Base-by-base conservation (phyloP, 2,888 invertebrate genomes). In the Leptinotarsa peninsularis region DNA sequence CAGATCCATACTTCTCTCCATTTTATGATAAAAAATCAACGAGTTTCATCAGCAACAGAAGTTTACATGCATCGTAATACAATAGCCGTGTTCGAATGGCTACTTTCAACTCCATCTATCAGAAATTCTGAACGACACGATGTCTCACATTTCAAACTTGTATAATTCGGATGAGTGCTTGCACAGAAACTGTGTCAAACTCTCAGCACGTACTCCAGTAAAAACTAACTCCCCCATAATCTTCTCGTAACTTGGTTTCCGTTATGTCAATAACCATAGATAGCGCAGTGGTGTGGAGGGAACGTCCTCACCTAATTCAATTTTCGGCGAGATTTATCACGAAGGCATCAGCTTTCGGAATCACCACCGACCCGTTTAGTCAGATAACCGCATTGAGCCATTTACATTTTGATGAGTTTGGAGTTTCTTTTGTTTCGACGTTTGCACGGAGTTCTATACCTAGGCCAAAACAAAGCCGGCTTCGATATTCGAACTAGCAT, bases 381-480 rank as follows among this genome's bases (percentile, higher is more conserved):
- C 52, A 63, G 78, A 78, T 75, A 84, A 84, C 85, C 83, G 80
- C 84, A 84, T 85, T 82, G 83, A 83, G 82, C 83, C 84, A 85
- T 86, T 86, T 86, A 85, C 86, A 86, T 86, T 85, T 86, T 86
- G 85, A 86, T 86, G 85, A 84, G 85, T 82, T 83, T 77, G 81
- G 82, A 85, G 83, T 85, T 85, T 84, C 84, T 85, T 85, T 85
- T 85, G 84, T 85, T 81, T 83, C 80, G 72, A 66, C 74, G 81
- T 81, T 78, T 82, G 80, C 79, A 75, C 74, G 80, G 79, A 81
- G 80, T 83, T 83, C 76, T 79, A 77, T 82, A 78, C 78, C 78
- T 76, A 80, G 63, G 70, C 63, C 66, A 66, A 71, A 74, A 73
- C 73, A 69, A 73, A 58, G 66, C 71, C 71, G 23, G 69, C 74